phyloP scores from a whole-genome alignment of 2,797 vertebrate genomes.

The Lagodon rhomboides region DNA sequence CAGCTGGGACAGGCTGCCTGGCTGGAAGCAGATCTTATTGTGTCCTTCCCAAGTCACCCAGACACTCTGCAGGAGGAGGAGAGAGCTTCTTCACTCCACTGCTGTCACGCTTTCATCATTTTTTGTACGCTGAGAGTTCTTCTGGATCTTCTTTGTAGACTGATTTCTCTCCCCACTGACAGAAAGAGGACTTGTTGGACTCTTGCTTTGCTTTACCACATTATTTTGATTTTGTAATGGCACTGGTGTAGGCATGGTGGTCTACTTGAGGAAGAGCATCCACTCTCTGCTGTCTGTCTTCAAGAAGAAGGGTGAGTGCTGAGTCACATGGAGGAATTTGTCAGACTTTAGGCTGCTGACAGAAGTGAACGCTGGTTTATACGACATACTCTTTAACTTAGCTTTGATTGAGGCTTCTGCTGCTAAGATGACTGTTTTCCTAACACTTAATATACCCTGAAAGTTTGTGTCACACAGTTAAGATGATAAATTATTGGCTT shows the following conservation, averaged over 20 bases:
- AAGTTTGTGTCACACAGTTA: not conserved
- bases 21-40: slow-evolving; percentile 80
- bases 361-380: not conserved
- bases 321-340: slow-evolving; percentile 22
- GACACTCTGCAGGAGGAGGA: slow-evolving; percentile 35
- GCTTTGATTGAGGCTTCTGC: not conserved
- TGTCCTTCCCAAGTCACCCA: slow-evolving; percentile 69
- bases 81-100: slow-evolving; percentile 12
- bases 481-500: not conserved
- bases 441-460: not conserved
- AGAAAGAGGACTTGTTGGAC: slow-evolving; percentile 21
- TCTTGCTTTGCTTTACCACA: slow-evolving; percentile 1
- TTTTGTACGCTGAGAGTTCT: slow-evolving; percentile 2
- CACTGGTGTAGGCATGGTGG: slow-evolving; percentile 87
- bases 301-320: slow-evolving; percentile 95
- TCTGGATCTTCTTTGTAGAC: slow-evolving; percentile 19
- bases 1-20: slow-evolving; percentile 82
- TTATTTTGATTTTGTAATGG: slow-evolving; percentile 46
- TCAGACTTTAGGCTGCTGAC: slow-evolving; percentile 19
- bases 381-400: slow-evolving; percentile 1
- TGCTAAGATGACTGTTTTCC: slow-evolving; percentile 4
- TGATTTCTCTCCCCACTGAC: slow-evolving; percentile 12
- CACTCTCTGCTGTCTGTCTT: slow-evolving; percentile 91
- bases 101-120: not conserved
- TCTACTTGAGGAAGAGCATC: slow-evolving; percentile 91